Evolutionary conservation across 2,888 invertebrate species (phyloP), one percentile per base, ranked within the genome.

Genomic region (Enchytraeus crypticus): DNA sequence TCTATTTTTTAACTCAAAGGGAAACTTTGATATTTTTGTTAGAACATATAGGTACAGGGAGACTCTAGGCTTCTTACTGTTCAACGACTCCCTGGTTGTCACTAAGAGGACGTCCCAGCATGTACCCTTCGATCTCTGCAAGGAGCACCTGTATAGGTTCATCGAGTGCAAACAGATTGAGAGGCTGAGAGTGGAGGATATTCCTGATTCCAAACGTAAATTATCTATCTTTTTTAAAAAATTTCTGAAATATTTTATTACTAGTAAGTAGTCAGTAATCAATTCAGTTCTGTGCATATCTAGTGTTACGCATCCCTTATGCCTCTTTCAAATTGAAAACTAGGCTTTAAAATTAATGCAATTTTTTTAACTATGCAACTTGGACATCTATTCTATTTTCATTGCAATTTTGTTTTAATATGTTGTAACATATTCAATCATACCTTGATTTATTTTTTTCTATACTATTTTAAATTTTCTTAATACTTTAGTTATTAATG

Each of bases 161-260:
- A 73, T 74, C 45, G 66, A 70, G 34, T 72, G 74, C 23, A 60
- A 72, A 5, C 65, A 70, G 14, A 69, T 77, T 3, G 63, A 60
- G 33, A 64, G 74, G 29, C 69, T 77, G 26, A 66, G 71, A 38
- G 68, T 77, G 5, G 63, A 70, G 54, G 75, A 76, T 58, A 68
- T 77, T 30, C 73, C 75, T 2, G 73, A 77, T 60, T 72, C 75
- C 2, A 76, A 76, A 66, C 73, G 77, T 77, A 68, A 70, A 73
- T 57, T 8, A 14, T 34, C 5, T 27, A 14, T 49, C 23, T 55
- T 32, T 51, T 57, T 23, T 21, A 18, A 11, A 49, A 21, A 49
- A 21, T 23, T 21, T 49, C 18, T 23, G 8, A 23, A 49, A 18
- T 49, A 14, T 14, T 14, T 49, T 14, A 11, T 18, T 21, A 11